Conservation (phyloP, 2,113 vertebrate species). For the Tragelaphus imberbis region DNA sequence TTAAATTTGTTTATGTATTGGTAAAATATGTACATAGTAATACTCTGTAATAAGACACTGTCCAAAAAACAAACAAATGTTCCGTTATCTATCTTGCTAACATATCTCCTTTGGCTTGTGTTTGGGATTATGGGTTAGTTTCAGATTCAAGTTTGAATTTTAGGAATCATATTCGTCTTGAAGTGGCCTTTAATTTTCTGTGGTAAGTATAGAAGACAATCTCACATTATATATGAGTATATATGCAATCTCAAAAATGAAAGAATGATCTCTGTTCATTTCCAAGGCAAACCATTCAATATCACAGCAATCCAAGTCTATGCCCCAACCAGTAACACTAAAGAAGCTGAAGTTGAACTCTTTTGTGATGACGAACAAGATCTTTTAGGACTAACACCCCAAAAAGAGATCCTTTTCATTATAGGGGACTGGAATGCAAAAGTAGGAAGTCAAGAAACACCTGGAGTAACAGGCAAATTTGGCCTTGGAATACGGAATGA, state of each 20-base stretch:
- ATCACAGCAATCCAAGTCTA: neutral
- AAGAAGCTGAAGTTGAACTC: neutral
- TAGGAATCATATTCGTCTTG: neutral
- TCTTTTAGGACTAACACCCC: neutral
- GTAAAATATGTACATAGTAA: neutral
- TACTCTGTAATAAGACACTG: neutral
- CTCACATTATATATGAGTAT: neutral
- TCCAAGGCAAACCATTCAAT: neutral
- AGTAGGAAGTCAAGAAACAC: neutral
- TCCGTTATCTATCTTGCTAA: neutral
- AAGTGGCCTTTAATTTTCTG: neutral
- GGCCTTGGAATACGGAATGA: neutral
- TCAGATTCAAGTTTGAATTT: neutral
- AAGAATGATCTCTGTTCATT: neutral
- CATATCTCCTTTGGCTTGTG: neutral
- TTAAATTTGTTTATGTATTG: neutral
- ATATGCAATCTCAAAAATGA: neutral
- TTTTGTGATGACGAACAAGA: accelerated
- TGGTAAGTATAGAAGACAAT: neutral
- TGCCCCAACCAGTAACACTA: neutral
- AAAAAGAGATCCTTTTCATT: neutral
- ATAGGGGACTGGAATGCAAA: neutral
- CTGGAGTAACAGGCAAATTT: neutral
- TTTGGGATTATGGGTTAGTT: neutral
- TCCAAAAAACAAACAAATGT: neutral